Evolutionary conservation across 2,888 invertebrate species (phyloP).

Genomic region (Caenorhabditis sinica): DNA sequence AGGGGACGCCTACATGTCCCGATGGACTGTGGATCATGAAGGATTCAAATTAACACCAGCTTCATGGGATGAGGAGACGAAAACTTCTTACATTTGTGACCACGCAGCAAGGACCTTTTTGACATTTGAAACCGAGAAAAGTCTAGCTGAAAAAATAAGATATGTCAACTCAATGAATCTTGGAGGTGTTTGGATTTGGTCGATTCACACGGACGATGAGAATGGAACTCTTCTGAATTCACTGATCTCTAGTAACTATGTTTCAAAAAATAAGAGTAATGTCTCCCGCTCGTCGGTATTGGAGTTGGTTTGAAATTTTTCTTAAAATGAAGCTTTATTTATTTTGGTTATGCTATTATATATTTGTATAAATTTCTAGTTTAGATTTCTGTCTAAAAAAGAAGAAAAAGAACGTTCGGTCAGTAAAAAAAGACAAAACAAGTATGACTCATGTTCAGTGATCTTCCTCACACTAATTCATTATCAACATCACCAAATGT

Average conservation of each 20-base stretch:
- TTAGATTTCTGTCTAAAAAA: too few species aligned
- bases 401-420: too few species aligned
- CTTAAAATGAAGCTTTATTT: neutral
- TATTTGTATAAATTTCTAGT: too few species aligned
- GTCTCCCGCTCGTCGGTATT: neutral
- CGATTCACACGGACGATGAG: conserved; percentile 80
- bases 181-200: conserved; percentile 81
- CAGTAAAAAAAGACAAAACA: too few species aligned
- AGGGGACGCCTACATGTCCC: neutral
- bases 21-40: conserved; percentile 55
- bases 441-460: neutral
- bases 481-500: neutral
- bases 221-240: conserved; percentile 72
- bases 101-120: conserved; percentile 59
- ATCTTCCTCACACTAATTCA: neutral
- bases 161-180: conserved; percentile 72
- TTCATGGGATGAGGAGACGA: conserved; percentile 70
- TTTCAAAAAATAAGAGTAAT: neutral
- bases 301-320: neutral
- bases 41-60: conserved; percentile 66
- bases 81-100: conserved; percentile 70
- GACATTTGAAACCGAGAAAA: conserved; percentile 74
- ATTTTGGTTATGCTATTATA: too few species aligned
- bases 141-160: conserved; percentile 71
- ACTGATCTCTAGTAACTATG: conserved; percentile 5